These are phyloP conservation scores for Drosophila biarmipes DNA, from an alignment of 1,140 invertebrate species.

Conservation along the genomic window DNA sequence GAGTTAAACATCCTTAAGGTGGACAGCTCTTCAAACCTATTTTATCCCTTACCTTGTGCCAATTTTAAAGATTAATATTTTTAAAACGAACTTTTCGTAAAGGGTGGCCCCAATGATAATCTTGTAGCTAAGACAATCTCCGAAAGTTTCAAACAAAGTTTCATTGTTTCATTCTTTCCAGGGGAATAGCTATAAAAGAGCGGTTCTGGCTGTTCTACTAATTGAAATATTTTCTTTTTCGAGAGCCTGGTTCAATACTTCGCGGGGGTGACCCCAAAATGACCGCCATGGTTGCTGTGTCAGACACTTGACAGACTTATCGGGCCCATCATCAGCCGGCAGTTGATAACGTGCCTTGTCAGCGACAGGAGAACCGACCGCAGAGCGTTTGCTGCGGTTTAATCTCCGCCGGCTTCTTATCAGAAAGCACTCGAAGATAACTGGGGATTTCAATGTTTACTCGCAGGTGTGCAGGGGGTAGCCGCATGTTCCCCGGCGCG, in stretches of 20 bases:
- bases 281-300: conserved; percentile 59
- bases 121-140: too few species aligned
- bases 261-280: conserved; percentile 64
- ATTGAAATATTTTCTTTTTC: conserved; percentile 1
- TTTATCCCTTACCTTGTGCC: too few species aligned
- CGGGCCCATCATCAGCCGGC: conserved; percentile 43
- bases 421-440: conserved; percentile 27
- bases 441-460: conserved; percentile 13
- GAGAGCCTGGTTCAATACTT: background rate
- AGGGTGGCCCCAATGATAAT: too few species aligned
- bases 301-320: conserved; percentile 55
- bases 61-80: too few species aligned
- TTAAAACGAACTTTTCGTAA: too few species aligned
- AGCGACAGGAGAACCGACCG: conserved; percentile 14
- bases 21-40: too few species aligned
- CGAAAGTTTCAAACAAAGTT: background rate
- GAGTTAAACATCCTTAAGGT: too few species aligned
- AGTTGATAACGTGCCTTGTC: conserved; percentile 41
- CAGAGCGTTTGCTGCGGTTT: conserved; percentile 30
- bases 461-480: background rate
- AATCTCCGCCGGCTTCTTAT: conserved; percentile 36
- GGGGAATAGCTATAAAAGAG: background rate
- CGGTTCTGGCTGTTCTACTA: background rate
- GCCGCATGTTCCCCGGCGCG: conserved; percentile 19
- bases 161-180: background rate